phyloP scores from a whole-genome alignment of 2,797 vertebrate species.

The Sebastes oblongus region DNA sequence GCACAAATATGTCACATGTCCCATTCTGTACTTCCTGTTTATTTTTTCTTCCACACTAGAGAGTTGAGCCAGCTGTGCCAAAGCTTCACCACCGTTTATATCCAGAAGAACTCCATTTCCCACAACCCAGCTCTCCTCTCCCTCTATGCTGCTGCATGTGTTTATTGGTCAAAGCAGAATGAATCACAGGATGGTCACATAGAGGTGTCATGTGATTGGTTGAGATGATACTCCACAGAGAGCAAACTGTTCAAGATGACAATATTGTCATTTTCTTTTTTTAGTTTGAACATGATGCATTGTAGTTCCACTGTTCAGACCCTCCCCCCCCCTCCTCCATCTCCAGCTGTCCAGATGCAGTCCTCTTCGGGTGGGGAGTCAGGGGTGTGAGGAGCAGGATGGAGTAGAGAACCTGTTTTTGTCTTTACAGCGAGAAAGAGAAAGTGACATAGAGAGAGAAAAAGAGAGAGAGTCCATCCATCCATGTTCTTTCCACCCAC shows the following conservation, averaged over 20 bases:
- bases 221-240: slow-evolving; percentile 70
- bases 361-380: slow-evolving; percentile 24
- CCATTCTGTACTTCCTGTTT: slow-evolving; percentile 36
- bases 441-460: slow-evolving; percentile 38
- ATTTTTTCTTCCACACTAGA: slow-evolving; percentile 8
- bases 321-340: background rate
- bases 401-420: slow-evolving; percentile 41
- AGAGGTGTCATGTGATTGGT: slow-evolving; percentile 68
- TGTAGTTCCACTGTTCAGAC: slow-evolving; percentile 43
- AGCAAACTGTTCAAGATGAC: slow-evolving; percentile 46
- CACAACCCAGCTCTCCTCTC: slow-evolving; percentile 25
- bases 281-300: slow-evolving; percentile 52
- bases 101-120: slow-evolving; percentile 39
- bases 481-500: slow-evolving; percentile 43
- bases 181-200: slow-evolving; percentile 74
- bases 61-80: slow-evolving; percentile 24
- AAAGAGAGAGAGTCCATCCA: slow-evolving; percentile 33
- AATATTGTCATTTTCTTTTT: slow-evolving; percentile 32
- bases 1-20: slow-evolving; percentile 71
- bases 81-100: slow-evolving; percentile 31
- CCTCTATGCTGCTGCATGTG: slow-evolving; percentile 46
- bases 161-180: slow-evolving; percentile 68
- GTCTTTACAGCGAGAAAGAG: slow-evolving; percentile 49
- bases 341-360: slow-evolving; percentile 33
- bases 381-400: slow-evolving; percentile 33